phyloP scores from a whole-genome alignment of 2,888 invertebrate species.

The Polydrusus tereticollis region DNA sequence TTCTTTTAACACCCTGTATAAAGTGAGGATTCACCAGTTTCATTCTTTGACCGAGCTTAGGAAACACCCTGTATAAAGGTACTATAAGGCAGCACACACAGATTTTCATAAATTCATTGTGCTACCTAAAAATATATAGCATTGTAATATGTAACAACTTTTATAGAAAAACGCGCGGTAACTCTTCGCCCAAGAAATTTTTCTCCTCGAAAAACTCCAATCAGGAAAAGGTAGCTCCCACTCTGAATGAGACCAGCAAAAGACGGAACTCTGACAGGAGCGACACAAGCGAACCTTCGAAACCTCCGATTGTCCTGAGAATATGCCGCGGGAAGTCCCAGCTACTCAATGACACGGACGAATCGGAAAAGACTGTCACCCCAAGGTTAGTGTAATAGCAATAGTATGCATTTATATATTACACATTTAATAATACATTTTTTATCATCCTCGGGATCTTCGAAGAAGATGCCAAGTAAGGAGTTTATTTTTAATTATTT shows the following conservation, averaged over 20 bases:
- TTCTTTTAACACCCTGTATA: too few species aligned
- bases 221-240: conserved; percentile 32
- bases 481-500: too few species aligned
- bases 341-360: conserved; percentile 67
- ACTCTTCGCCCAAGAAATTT: conserved; percentile 59
- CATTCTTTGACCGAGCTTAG: too few species aligned
- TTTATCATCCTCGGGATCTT: too few species aligned
- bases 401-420: background rate
- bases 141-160: background rate
- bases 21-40: too few species aligned
- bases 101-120: too few species aligned
- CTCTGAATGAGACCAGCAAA: conserved; percentile 19
- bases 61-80: too few species aligned
- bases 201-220: conserved; percentile 61
- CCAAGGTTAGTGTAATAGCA: conserved; percentile 42
- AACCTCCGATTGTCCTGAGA: conserved; percentile 87
- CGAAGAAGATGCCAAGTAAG: too few species aligned
- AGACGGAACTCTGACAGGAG: conserved; percentile 41
- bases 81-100: too few species aligned
- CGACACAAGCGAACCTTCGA: conserved; percentile 54
- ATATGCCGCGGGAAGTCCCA: conserved; percentile 83
- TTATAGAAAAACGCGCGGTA: conserved; percentile 21
- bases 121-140: too few species aligned
- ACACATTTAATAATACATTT: too few species aligned
- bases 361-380: conserved; percentile 67